Conservation (phyloP, 2,113 vertebrate species). For the Gymnocephalus cernua region DNA sequence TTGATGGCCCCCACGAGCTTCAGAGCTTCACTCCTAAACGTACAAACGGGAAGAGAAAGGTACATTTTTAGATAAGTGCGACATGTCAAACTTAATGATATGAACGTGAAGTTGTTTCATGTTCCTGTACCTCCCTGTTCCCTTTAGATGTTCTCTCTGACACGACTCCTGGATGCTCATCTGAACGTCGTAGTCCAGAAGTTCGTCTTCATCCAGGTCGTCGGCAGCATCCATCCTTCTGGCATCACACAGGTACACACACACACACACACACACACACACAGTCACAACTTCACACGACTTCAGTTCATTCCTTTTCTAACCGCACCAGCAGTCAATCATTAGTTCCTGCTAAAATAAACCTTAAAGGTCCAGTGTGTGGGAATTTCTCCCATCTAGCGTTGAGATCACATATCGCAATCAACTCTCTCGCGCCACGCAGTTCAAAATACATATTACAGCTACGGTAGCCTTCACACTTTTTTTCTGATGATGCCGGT, state of each 20-base stretch:
- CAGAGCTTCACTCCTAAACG: slow-evolving; percentile 80
- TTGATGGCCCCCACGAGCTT: slow-evolving; percentile 86
- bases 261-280: not conserved
- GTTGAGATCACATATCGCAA: too few relatives aligned
- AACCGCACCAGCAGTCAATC: too few relatives aligned
- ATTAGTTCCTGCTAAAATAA: not conserved
- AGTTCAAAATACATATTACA: too few relatives aligned
- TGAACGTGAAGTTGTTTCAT: not conserved
- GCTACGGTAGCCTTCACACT: too few relatives aligned
- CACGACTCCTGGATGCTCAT: slow-evolving; percentile 87
- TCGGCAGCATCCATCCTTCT: slow-evolving; percentile 80
- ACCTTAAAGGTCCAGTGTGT: too few relatives aligned
- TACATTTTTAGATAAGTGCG: slow-evolving; percentile 35
- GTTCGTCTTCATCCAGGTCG: slow-evolving; percentile 84
- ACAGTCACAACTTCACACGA: not conserved
- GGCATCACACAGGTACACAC: not conserved
- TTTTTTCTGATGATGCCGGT: too few relatives aligned
- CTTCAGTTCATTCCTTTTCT: not conserved
- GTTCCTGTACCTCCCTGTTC: slow-evolving; percentile 79
- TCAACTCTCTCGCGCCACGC: too few relatives aligned
- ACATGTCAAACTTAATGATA: not conserved
- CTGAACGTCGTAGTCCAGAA: slow-evolving; percentile 84
- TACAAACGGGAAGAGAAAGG: not conserved
- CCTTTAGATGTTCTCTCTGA: slow-evolving; percentile 44
- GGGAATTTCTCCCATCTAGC: too few relatives aligned